These are phyloP conservation scores for Malurus cyaneus DNA, from an alignment of 2,113 vertebrate genomes.

Conservation along the genomic window DNA sequence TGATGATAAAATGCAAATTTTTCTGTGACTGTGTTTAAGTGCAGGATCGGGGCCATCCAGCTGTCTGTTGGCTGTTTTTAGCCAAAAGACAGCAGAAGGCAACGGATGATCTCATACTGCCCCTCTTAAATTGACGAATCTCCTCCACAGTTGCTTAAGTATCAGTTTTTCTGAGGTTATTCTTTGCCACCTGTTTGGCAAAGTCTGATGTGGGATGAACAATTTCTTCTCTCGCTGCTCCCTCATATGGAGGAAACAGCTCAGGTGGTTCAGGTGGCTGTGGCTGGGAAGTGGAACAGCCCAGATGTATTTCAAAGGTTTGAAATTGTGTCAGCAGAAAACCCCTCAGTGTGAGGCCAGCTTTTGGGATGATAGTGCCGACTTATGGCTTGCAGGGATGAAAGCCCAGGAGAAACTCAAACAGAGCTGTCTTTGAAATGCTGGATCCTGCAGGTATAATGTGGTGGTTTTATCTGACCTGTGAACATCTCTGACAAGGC, in stretches of 20 bases:
- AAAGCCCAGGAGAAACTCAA: constrained; percentile 23
- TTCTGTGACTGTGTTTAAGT: not conserved
- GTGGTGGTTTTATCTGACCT: constrained; percentile 13
- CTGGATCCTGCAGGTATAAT: not conserved
- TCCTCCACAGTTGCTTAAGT: not conserved
- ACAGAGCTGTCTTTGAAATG: not conserved
- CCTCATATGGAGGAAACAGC: not conserved
- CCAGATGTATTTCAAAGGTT: accelerated
- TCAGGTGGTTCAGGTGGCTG: not conserved
- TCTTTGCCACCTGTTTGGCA: constrained; percentile 14
- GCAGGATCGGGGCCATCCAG: not conserved
- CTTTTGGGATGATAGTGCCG: not conserved
- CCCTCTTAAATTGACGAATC: not conserved
- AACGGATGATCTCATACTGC: constrained; percentile 27
- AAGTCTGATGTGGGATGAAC: not conserved
- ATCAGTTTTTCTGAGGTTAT: not conserved
- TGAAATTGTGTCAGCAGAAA: not conserved
- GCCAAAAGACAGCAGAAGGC: constrained; percentile 7
- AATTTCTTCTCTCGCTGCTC: not conserved
- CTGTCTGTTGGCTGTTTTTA: not conserved
- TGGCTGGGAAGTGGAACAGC: not conserved
- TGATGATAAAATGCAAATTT: constrained; percentile 24
- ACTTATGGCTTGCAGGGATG: not conserved
- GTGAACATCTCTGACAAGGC: constrained; percentile 31
- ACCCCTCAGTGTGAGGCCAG: not conserved